Evolutionary conservation across 2,113 vertebrate species (phyloP), one percentile per base, ranked within the genome.

Genomic region (Pachycephala philippinensis): DNA sequence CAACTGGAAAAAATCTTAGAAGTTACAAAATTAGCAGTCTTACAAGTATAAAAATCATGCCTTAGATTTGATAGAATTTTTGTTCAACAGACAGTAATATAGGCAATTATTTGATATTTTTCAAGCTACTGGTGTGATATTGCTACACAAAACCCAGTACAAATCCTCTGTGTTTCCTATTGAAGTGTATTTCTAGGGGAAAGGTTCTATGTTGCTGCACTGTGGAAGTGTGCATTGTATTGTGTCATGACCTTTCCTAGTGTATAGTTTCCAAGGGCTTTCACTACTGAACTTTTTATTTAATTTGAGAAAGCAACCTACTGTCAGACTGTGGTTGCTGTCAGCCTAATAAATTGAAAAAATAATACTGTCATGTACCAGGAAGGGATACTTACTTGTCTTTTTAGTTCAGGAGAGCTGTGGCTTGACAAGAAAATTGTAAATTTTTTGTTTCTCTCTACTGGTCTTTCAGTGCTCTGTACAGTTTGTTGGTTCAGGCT

Each of bases 121-220:
- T 2, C 28, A 40, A 31, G 23, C 68, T 94, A 70, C 35, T 56
- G 40, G 63, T 39, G 40, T 66, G 70, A 92, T 87, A 81, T 66
- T 56, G 79, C 35, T 84, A 16, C 53, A 66, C 33, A 75, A 87
- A 93, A 68, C 15, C 15, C 39, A 42, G 42, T 56, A 30, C 84
- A 94, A 81, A 44, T 61, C 69, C 44, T 93, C 90, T 81, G 27
- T 85, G 74, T 93, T 95, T 96, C 76, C 94, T 87, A 56, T 57
- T 90, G 68, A 90, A 89, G 15, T 52, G 33, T 91, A 80, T 95
- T 81, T 91, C 68, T 93, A 75, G 39, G 77, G 92, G 63, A 95
- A 96, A 83, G 83, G 45, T 74, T 88, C 49, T 77, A 27, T 35
- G 60, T 90, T 95, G 39, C 44, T 39, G 65, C 42, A 33, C 39